Base-by-base conservation (phyloP, 2,888 invertebrate genomes). In the Agrypnus murinus region DNA sequence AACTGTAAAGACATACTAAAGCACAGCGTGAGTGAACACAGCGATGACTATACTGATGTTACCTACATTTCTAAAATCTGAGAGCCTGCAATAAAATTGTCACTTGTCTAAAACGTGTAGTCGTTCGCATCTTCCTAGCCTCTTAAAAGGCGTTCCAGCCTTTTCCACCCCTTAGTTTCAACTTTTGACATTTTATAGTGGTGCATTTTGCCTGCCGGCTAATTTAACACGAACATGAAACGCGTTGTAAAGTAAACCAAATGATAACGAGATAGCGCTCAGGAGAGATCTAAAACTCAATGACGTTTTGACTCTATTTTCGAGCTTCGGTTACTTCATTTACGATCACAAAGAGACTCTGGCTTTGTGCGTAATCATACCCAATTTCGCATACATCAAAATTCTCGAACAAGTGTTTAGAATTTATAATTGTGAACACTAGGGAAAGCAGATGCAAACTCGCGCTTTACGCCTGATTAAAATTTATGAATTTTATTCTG, bases 191-290 rank as follows among this genome's bases (percentile, higher is more conserved):
- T 64, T 64, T 25, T 55, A 55, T 32, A 55, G 55, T 15, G 48
- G 45, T 57, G 65, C 65, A 59, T 59, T 66, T 50, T 59, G 66
- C 48, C 66, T 66, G 59, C 48, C 66, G 66, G 66, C 66, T 66
- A 66, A 66, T 66, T 66, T 66, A 66, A 66, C 66, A 66, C 48
- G 66, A 66, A 59, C 66, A 66, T 59, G 59, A 66, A 59, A 59
- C 66, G 46, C 58, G 46, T 50, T 66, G 50, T 66, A 66, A 66
- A 66, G 58, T 66, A 66, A 66, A 66, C 66, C 66, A 66, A 66
- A 66, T 66, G 66, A 66, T 66, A 66, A 66, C 66, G 66, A 66
- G 57, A 66, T 40, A 36, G 58, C 50, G 59, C 66, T 66, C 59
- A 14, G 25, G 66, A 66, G 66, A 66, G 66, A 46, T 15, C 58